Evolutionary conservation across 2,888 invertebrate genomes (phyloP).

Genomic region (Ennomos fuscantarius): DNA sequence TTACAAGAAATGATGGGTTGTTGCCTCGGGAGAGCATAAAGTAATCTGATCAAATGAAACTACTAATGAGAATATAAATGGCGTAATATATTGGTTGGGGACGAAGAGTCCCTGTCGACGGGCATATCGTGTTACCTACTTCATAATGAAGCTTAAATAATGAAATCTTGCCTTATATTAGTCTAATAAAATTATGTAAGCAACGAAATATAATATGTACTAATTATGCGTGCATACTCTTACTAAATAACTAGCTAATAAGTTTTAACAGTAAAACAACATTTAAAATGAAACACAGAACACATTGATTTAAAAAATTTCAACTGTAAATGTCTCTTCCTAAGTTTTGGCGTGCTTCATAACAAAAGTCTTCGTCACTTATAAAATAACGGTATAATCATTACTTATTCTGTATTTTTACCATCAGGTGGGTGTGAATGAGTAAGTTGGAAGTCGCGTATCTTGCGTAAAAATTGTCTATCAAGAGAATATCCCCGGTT

Average conservation of each 20-base stretch:
- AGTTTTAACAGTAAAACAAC: background rate
- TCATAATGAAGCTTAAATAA: constrained; percentile 33
- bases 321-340: no score
- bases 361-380: no score
- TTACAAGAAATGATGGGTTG: constrained; percentile 71
- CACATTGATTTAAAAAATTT: no score
- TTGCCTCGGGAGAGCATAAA: constrained; percentile 66
- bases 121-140: constrained; percentile 31
- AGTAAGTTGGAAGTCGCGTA: no score
- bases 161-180: constrained; percentile 1
- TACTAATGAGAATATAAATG: constrained; percentile 81
- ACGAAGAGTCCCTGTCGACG: constrained; percentile 52
- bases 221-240: constrained; percentile 4
- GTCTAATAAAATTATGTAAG: background rate
- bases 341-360: no score
- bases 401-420: no score
- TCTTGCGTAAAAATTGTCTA: constrained; percentile 5
- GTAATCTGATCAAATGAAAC: constrained; percentile 79
- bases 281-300: no score
- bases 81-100: constrained; percentile 79
- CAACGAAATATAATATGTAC: constrained; percentile 3
- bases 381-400: no score
- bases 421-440: no score
- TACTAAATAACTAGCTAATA: background rate
- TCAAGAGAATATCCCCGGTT: constrained; percentile 16